Evolutionary conservation across 2,797 vertebrate species (phyloP).

Genomic region (Lophius americanus): DNA sequence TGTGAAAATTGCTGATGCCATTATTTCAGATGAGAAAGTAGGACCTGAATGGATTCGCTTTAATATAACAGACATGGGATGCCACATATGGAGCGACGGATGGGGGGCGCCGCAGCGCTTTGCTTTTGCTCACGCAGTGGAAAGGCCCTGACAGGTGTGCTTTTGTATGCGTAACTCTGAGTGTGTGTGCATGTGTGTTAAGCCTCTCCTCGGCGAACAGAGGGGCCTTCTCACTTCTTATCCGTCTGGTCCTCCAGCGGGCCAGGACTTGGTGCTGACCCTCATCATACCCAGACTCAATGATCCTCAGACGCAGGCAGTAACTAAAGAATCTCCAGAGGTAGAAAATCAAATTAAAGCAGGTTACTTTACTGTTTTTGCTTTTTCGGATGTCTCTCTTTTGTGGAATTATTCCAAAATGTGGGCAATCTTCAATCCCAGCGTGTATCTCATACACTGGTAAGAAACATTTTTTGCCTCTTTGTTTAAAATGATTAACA

Average conservation of each 20-base stretch:
- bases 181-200: conserved; percentile 63
- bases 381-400: conserved; percentile 7
- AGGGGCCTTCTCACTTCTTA: conserved; percentile 79
- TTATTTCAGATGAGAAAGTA: conserved; percentile 85
- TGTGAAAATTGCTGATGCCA: conserved; percentile 82
- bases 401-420: conserved; percentile 47
- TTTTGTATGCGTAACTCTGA: conserved; percentile 80
- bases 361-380: conserved; percentile 2
- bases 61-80: conserved; percentile 82
- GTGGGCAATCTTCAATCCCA: conserved; percentile 23
- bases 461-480: conserved; percentile 58
- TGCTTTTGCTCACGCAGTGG: conserved; percentile 86
- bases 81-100: conserved; percentile 80
- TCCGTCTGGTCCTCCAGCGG: conserved; percentile 71
- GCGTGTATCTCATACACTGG: conserved; percentile 37
- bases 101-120: conserved; percentile 75
- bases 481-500: neutral
- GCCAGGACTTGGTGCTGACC: conserved; percentile 68
- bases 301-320: conserved; percentile 42
- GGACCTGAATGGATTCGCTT: conserved; percentile 82
- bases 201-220: conserved; percentile 64
- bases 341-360: conserved; percentile 20
- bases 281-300: conserved; percentile 54
- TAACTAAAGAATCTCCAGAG: conserved; percentile 16
- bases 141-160: conserved; percentile 87